Percentiles rank a stretch among this genome's conserved stretches.
Evolutionary conservation across 2,797 vertebrate genomes (phyloP).

Genomic region (Megaceryle alcyon): DNA sequence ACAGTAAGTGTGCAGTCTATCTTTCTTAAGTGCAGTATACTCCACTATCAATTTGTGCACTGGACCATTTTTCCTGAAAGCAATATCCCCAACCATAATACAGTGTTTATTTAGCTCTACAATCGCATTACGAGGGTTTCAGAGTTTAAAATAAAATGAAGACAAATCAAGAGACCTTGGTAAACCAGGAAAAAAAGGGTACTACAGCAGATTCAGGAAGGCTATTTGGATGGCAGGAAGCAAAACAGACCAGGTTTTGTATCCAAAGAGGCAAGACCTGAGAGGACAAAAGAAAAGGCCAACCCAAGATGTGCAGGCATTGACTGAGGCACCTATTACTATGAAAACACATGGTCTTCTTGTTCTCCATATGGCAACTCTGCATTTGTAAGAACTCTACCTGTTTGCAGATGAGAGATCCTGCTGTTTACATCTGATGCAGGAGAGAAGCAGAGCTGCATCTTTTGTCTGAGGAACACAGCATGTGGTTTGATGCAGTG

Average conservation of each 20-base stretch:
- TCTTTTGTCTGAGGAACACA: background rate
- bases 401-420: slow-evolving; percentile 32
- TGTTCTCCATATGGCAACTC: background rate
- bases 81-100: slow-evolving; percentile 54
- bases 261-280: background rate
- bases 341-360: background rate
- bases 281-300: background rate
- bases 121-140: slow-evolving; percentile 52
- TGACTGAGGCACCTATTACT: background rate
- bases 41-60: slow-evolving; percentile 59
- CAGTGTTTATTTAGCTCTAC: slow-evolving; percentile 55
- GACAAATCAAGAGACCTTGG: slow-evolving; percentile 43
- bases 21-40: slow-evolving; percentile 57
- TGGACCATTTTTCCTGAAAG: slow-evolving; percentile 64
- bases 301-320: background rate
- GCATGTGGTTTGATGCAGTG: background rate
- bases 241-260: background rate
- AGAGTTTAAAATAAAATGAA: slow-evolving; percentile 63
- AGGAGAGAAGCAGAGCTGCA: background rate
- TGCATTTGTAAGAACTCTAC: background rate
- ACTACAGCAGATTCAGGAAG: background rate
- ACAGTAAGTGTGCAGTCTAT: slow-evolving; percentile 39
- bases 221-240: background rate
- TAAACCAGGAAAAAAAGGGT: background rate
- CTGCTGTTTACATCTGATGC: slow-evolving; percentile 6